phyloP scores from a whole-genome alignment of 2,113 vertebrate species.

The Rynchops niger region DNA sequence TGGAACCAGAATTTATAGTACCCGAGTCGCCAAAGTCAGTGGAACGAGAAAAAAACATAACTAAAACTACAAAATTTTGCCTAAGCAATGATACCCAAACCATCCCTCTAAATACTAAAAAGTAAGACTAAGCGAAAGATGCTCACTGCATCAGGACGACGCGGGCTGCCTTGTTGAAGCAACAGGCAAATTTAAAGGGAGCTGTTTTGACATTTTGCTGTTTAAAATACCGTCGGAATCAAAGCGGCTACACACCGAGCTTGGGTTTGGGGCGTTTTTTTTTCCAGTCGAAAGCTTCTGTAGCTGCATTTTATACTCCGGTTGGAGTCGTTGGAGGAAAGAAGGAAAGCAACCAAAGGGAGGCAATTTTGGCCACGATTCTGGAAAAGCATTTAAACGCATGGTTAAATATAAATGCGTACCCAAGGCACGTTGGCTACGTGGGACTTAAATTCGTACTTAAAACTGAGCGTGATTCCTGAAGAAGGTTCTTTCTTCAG shows the following conservation, averaged over 20 bases:
- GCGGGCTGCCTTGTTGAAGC: fast-evolving
- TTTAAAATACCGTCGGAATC: background rate
- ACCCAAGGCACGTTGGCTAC: background rate
- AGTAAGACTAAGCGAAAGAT: background rate
- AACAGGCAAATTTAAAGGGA: background rate
- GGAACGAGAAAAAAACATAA: background rate
- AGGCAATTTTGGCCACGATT: background rate
- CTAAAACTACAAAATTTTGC: too few species aligned
- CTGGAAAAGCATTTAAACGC: constrained; percentile 23
- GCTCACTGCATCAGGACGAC: background rate
- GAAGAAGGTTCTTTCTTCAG: background rate
- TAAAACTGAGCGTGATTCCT: background rate
- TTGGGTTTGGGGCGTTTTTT: background rate
- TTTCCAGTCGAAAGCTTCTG: background rate
- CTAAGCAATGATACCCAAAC: background rate
- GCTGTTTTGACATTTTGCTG: background rate
- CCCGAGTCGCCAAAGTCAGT: background rate
- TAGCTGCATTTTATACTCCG: background rate
- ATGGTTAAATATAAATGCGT: background rate
- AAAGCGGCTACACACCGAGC: background rate
- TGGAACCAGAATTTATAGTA: background rate
- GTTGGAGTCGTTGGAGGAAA: background rate
- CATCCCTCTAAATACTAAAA: background rate
- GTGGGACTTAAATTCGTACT: background rate
- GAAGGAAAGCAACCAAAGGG: background rate